Percentiles rank a stretch among this genome's conserved stretches.
phyloP scores from a whole-genome alignment of 2,113 vertebrate genomes.

The Grammomys dolichurus region DNA sequence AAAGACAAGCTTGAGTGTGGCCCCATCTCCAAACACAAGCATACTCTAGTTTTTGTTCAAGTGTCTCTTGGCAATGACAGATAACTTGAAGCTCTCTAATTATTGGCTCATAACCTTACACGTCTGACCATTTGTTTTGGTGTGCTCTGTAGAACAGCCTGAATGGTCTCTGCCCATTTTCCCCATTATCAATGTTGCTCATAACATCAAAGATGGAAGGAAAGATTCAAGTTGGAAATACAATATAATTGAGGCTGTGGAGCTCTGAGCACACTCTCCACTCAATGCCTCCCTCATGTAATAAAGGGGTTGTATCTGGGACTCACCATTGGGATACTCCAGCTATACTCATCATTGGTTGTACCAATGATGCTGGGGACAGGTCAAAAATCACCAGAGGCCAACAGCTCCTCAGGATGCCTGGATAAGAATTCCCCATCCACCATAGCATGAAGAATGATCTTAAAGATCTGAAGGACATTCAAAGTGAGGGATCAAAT shows the following conservation, averaged over 20 bases:
- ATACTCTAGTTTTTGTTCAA: background rate
- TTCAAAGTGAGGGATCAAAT: no score
- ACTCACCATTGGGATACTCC: conserved; percentile 34
- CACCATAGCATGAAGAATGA: conserved; percentile 71
- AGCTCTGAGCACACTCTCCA: background rate
- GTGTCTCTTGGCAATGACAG: background rate
- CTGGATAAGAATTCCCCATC: conserved; percentile 88
- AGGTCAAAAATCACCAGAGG: conserved; percentile 81
- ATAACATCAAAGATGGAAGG: background rate
- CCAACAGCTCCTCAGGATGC: conserved; percentile 84
- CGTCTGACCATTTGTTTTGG: background rate
- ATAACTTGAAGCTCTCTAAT: background rate
- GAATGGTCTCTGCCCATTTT: conserved; percentile 53
- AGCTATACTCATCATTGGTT: conserved; percentile 80
- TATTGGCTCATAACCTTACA: background rate
- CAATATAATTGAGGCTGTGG: background rate
- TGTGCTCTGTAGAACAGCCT: background rate
- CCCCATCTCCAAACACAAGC: background rate
- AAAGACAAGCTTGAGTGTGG: background rate
- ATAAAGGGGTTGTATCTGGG: no score
- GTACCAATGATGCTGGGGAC: conserved; percentile 89
- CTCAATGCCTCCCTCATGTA: background rate
- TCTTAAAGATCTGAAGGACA: no score
- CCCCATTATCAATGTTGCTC: background rate
- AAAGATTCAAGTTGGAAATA: background rate